Conservation (phyloP, 2,888 invertebrate species). For the Cordilura impudica region DNA sequence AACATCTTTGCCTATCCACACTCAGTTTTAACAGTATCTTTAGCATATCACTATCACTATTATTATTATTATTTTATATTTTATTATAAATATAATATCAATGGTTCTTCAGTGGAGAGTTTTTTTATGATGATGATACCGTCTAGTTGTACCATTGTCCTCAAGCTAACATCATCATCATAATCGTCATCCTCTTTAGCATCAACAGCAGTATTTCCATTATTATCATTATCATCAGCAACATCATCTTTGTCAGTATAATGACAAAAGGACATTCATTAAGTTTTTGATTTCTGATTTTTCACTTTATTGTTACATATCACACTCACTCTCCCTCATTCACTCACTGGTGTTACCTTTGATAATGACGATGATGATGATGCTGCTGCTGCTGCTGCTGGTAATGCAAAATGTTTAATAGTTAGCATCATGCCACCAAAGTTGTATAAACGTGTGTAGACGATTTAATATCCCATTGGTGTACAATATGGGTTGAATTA, state of each 20-base stretch:
- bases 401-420: slow-evolving; percentile 2
- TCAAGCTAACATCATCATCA: neutral
- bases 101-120: neutral
- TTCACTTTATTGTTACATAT: slow-evolving; percentile 67
- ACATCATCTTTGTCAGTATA: slow-evolving; percentile 61
- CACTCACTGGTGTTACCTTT: neutral
- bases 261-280: slow-evolving; percentile 75
- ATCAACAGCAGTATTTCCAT: slow-evolving; percentile 24
- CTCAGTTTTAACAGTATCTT: neutral
- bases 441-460: neutral
- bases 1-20: slow-evolving; percentile 14
- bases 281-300: slow-evolving; percentile 75
- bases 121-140: slow-evolving; percentile 5
- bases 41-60: slow-evolving; percentile 5
- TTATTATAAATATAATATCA: neutral
- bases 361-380: slow-evolving; percentile 1
- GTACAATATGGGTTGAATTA: slow-evolving; percentile 44
- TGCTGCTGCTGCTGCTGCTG: neutral
- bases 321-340: slow-evolving; percentile 39
- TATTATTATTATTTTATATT: neutral
- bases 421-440: slow-evolving; percentile 17
- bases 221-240: slow-evolving; percentile 41
- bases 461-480: neutral
- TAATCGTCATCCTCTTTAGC: slow-evolving; percentile 35
- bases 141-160: neutral